These are phyloP conservation scores for Apodemia duryi DNA, from an alignment of 2,888 invertebrate species.

Conservation along the genomic window DNA sequence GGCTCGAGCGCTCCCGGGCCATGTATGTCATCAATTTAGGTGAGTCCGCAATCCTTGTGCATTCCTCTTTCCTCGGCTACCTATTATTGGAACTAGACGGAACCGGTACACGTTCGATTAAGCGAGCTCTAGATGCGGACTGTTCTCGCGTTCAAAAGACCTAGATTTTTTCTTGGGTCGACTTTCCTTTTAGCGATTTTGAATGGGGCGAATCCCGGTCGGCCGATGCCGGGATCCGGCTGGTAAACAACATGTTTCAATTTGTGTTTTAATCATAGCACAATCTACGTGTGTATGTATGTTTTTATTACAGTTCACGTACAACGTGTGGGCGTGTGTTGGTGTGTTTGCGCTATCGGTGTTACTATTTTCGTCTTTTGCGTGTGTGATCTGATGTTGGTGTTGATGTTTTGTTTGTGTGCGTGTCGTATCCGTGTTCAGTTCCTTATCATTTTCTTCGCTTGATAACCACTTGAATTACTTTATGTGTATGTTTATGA, in stretches of 20 bases:
- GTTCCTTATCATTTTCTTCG: conserved; percentile 65
- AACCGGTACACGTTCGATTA: conserved; percentile 56
- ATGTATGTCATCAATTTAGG: conserved; percentile 80
- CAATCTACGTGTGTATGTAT: conserved; percentile 56
- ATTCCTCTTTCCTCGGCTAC: conserved; percentile 46
- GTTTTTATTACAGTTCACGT: conserved; percentile 76
- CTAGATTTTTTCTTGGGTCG: conserved; percentile 46
- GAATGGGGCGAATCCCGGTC: conserved; percentile 34
- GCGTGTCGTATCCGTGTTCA: conserved; percentile 64
- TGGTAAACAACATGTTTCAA: conserved; percentile 54
- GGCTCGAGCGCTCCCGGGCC: conserved; percentile 78
- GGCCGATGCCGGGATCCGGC: background rate
- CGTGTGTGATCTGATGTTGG: conserved; percentile 44
- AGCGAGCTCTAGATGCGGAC: conserved; percentile 34
- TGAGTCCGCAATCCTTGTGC: conserved; percentile 64
- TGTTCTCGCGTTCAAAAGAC: conserved; percentile 33
- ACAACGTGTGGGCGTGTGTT: conserved; percentile 73
- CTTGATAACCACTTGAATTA: conserved; percentile 54
- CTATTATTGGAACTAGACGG: conserved; percentile 63
- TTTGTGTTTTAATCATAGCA: conserved; percentile 66
- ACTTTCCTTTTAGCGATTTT: conserved; percentile 44
- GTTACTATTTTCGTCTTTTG: conserved; percentile 60
- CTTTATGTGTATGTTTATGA: conserved; percentile 38
- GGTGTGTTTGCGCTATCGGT: conserved; percentile 74
- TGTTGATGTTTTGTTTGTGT: conserved; percentile 42